These are phyloP conservation scores for Pseudochaenichthys georgianus DNA, from an alignment of 2,797 vertebrate species.

Conservation along the genomic window DNA sequence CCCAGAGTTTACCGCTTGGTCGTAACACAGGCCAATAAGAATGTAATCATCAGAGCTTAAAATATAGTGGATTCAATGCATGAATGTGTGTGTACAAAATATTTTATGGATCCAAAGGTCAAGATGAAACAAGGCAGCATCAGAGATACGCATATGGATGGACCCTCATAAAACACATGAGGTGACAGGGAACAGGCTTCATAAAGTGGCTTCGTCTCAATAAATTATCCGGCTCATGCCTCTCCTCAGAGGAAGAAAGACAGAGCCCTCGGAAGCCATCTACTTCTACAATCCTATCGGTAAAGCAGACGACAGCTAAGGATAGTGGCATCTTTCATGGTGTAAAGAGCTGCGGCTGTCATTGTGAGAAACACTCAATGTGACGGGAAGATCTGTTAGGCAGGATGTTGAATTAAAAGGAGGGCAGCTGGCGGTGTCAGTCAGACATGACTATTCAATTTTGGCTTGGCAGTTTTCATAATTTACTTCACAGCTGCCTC, in stretches of 20 bases:
- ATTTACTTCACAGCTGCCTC: neutral
- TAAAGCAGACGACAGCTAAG: neutral
- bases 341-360: constrained; percentile 15
- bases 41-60: neutral
- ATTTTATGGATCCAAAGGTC: constrained; percentile 41
- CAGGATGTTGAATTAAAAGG: constrained; percentile 2
- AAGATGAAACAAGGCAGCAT: constrained; percentile 7
- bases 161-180: constrained; percentile 44
- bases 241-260: constrained; percentile 1
- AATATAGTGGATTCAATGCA: neutral
- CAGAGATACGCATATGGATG: neutral
- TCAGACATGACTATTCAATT: neutral
- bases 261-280: neutral
- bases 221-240: constrained; percentile 23
- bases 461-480: neutral
- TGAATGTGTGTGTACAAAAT: neutral
- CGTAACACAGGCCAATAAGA: neutral
- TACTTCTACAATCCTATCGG: neutral
- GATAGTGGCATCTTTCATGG: neutral
- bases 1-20: no score
- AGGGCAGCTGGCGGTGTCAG: no score
- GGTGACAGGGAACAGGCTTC: constrained; percentile 13
- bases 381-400: constrained; percentile 4
- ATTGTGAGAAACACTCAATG: constrained; percentile 1
- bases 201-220: constrained; percentile 19